A percentile compares a stretch with the other conserved stretches of the same genome.
phyloP scores from a whole-genome alignment of 1,140 invertebrate genomes.

The Sycobia sp. region DNA sequence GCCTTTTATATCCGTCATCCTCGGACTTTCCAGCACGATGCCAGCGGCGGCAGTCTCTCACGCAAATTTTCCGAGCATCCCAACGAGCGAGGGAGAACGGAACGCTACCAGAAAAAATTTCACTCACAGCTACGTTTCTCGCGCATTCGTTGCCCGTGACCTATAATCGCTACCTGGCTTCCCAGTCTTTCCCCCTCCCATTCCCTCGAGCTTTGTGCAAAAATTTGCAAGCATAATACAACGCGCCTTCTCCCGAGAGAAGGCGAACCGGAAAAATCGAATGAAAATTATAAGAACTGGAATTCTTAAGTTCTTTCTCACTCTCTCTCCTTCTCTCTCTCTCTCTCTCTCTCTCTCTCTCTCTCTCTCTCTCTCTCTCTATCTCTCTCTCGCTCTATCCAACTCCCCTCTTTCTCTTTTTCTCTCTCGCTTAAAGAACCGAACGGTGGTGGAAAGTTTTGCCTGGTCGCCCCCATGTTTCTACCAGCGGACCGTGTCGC shows the following conservation, averaged over 20 bases:
- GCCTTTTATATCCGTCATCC: neutral
- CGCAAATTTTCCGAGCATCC: neutral
- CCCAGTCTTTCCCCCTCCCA: neutral
- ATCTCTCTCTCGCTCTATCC: too few species aligned
- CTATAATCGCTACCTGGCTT: neutral
- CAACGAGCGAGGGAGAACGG: neutral
- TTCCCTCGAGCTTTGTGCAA: neutral
- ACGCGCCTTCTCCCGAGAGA: neutral
- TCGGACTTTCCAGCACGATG: too few species aligned
- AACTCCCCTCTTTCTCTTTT: too few species aligned
- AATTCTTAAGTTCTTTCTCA: constrained; percentile 3
- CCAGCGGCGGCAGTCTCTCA: neutral
- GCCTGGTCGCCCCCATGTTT: too few species aligned
- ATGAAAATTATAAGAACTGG: neutral
- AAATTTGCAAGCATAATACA: neutral
- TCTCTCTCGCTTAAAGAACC: too few species aligned
- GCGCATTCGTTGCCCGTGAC: neutral
- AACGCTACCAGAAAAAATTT: neutral
- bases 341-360: too few species aligned
- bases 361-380: too few species aligned
- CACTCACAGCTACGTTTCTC: neutral
- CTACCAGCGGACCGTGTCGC: too few species aligned
- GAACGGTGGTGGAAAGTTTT: neutral
- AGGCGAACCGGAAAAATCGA: neutral
- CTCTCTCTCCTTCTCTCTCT: too few species aligned